Percentiles rank a stretch among this genome's conserved stretches.
Evolutionary conservation across 2,888 invertebrate species (phyloP).

Genomic region (Hipparchia sbordonii): DNA sequence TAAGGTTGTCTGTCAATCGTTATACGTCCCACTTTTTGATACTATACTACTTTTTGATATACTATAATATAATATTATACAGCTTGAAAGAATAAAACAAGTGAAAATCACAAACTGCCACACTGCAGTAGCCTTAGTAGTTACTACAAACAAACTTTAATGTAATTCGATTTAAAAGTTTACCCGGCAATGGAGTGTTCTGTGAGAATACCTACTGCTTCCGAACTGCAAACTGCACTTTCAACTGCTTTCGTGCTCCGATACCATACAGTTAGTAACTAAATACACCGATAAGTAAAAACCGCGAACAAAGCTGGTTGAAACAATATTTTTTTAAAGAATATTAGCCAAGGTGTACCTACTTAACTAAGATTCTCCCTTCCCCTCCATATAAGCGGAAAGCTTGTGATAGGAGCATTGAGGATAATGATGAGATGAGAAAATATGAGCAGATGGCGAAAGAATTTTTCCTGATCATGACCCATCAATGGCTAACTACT

Average conservation of each 20-base stretch:
- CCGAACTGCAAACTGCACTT: constrained; percentile 21
- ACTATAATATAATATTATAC: background rate
- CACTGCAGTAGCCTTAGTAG: background rate
- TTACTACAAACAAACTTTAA: constrained; percentile 22
- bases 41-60: no score
- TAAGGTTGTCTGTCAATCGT: no score
- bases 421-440: no score
- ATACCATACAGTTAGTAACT: constrained; percentile 18
- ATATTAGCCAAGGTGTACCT: no score
- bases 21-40: no score
- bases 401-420: no score
- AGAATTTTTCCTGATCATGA: no score
- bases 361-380: no score
- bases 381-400: no score
- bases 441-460: no score
- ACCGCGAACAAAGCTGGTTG: constrained; percentile 22
- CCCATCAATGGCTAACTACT: no score
- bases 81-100: constrained; percentile 36
- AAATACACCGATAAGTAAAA: constrained; percentile 16
- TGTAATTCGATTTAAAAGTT: constrained; percentile 32
- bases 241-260: constrained; percentile 5
- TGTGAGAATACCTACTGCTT: constrained; percentile 15
- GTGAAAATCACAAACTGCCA: constrained; percentile 17
- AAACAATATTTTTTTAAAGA: background rate
- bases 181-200: constrained; percentile 23